A percentile compares a stretch with the other conserved stretches of the same genome.
Evolutionary conservation across 37 sponge, comb jelly and placozoan species (phyloP).

Genomic region (Eunapius fragilis): DNA sequence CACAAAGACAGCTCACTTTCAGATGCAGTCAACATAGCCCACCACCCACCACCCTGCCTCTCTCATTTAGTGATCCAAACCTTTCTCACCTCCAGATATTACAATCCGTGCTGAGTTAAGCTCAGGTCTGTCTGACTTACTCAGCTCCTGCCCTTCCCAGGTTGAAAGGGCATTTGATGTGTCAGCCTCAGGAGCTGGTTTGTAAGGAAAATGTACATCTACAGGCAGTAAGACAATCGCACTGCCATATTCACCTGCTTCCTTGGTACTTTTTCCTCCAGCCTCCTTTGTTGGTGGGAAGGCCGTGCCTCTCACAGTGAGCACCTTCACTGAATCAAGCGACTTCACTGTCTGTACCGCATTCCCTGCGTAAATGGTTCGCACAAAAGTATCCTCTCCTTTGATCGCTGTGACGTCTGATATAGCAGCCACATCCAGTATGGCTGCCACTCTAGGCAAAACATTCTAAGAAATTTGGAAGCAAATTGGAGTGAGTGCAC

Average conservation of each 20-base stretch:
- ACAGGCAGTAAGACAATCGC: neutral
- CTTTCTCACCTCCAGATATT: slow-evolving; percentile 96
- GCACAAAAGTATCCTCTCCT: slow-evolving; percentile 85
- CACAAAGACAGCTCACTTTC: too few species aligned
- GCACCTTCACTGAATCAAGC: slow-evolving; percentile 80
- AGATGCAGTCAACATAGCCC: too few species aligned
- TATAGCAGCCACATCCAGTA: slow-evolving; percentile 90
- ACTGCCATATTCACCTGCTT: slow-evolving; percentile 45
- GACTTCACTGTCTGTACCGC: slow-evolving; percentile 88
- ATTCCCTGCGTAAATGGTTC: slow-evolving; percentile 95
- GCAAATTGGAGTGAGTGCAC: neutral
- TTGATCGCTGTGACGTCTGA: slow-evolving; percentile 93
- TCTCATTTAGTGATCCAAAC: too few species aligned
- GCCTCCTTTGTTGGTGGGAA: slow-evolving; percentile 72
- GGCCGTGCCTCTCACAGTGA: slow-evolving; percentile 95
- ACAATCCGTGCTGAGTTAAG: slow-evolving; percentile 87
- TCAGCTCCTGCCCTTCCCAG: slow-evolving; percentile 85
- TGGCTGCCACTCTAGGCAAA: slow-evolving; percentile 92
- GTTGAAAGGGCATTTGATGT: slow-evolving; percentile 35
- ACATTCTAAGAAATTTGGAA: slow-evolving; percentile 56
- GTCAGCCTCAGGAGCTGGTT: slow-evolving; percentile 24
- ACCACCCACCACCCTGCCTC: too few species aligned
- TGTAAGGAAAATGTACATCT: neutral
- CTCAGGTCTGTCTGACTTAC: slow-evolving; percentile 93
- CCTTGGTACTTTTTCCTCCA: slow-evolving; percentile 68